Conservation (phyloP, 2,113 vertebrate genomes). For the Antennarius striatus region DNA sequence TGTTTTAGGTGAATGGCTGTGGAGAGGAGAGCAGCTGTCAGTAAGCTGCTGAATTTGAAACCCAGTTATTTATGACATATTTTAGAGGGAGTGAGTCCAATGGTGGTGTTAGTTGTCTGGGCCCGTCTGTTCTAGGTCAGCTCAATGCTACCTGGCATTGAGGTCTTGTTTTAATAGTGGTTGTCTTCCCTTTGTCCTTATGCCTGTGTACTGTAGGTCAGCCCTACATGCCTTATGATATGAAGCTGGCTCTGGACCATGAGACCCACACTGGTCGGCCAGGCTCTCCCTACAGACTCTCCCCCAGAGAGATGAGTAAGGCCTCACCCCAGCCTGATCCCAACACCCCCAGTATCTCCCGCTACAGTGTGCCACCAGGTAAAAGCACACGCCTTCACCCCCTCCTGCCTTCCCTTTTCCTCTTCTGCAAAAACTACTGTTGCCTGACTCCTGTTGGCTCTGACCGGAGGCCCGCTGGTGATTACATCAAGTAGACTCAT, state of each 20-base stretch:
- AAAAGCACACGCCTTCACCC: constrained; percentile 66
- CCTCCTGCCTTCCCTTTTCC: constrained; percentile 24
- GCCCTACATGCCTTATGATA: constrained; percentile 88
- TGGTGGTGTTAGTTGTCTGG: constrained; percentile 19
- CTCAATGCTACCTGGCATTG: constrained; percentile 39
- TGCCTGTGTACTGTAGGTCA: constrained; percentile 82
- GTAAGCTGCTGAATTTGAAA: constrained; percentile 43
- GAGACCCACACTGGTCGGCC: constrained; percentile 84
- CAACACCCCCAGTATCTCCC: constrained; percentile 75
- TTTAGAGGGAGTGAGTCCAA: constrained; percentile 13
- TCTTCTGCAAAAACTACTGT: constrained; percentile 2
- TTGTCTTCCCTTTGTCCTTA: constrained; percentile 60
- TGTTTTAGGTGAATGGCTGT: constrained; percentile 45
- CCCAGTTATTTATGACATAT: constrained; percentile 28
- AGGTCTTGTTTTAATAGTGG: constrained; percentile 54
- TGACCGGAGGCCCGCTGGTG: too few relatives aligned
- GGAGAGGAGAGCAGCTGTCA: constrained; percentile 41
- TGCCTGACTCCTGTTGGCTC: background rate
- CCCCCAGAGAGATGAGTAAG: constrained; percentile 86
- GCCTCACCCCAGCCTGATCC: constrained; percentile 83
- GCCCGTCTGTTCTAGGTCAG: constrained; percentile 22
- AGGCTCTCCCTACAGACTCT: constrained; percentile 86
- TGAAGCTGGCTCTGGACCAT: constrained; percentile 86
- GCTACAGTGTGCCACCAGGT: constrained; percentile 91
- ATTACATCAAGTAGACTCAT: too few relatives aligned